Evolutionary conservation across 2,113 vertebrate species (phyloP), one percentile per base, ranked within the genome.

Genomic region (Cyprinus carpio): DNA sequence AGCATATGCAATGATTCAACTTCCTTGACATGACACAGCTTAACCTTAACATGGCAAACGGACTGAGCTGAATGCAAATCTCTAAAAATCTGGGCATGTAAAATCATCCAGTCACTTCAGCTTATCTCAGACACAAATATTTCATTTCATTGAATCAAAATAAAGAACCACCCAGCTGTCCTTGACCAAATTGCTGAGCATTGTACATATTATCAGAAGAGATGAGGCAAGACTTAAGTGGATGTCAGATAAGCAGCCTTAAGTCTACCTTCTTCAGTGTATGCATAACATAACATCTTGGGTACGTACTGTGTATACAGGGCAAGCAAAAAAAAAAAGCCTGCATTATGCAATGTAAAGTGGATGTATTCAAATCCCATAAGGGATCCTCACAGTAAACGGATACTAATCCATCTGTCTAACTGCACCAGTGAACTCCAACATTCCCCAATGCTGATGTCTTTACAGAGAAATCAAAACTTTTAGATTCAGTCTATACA

Each of bases 381-480:
- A 1, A 20, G 9, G 29, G 31, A 60, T 15, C 23, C 20, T 34
- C 2, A 34, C 51, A 54, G 83, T 60, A 77, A 51, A 37, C 13
- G 20, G 65, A 37, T 54, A 67, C 20, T 29, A 75, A 37, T 56
- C 29, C 20, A 34, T 84, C 65, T 56, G 29, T 16, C 23, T 11
- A 29, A 76, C 3, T 76, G 46, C 46, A 54, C 13, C 1, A 7
- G 40, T 75, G 72, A 40, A 49, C 13, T 40, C 20, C 34, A 46
- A 13, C 37, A 54, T 76, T 11, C 20, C 25, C 46, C 8, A 54
- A 4, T 20, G 4, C 43, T 51, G 25, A 71, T 10, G 10, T 72
- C 34, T 71, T 71, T 71, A 40, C 34, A 62, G 49, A 71, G 46
- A 75, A 79, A 64, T 20, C 72, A n/a, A 25, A 62, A 74, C 40